These are phyloP conservation scores for Epinephelus lanceolatus DNA, from an alignment of 2,113 vertebrate genomes.

Conservation along the genomic window DNA sequence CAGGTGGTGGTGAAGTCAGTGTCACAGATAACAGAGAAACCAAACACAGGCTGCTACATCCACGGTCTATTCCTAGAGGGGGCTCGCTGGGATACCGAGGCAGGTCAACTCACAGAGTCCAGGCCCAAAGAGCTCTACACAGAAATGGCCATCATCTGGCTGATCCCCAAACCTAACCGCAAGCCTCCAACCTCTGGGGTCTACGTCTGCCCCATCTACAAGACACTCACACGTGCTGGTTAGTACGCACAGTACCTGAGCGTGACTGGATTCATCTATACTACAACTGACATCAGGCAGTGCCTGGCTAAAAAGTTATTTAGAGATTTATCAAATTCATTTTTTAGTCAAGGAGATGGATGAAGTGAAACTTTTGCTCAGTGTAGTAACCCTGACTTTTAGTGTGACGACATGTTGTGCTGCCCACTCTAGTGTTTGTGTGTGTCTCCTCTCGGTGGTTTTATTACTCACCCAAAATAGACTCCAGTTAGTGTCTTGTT, in stretches of 20 bases:
- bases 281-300: not conserved
- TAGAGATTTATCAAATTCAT: not conserved
- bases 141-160: constrained; percentile 91
- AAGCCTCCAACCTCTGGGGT: constrained; percentile 76
- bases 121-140: constrained; percentile 92
- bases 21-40: constrained; percentile 80
- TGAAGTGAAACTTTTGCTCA: not conserved
- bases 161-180: constrained; percentile 86
- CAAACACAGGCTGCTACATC: constrained; percentile 88
- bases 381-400: constrained; percentile 6
- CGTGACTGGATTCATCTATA: not conserved
- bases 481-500: constrained; percentile 73
- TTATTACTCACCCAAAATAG: constrained; percentile 80
- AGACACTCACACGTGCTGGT: constrained; percentile 93
- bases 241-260: constrained; percentile 36
- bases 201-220: constrained; percentile 94
- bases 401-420: not conserved
- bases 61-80: constrained; percentile 92
- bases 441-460: constrained; percentile 54
- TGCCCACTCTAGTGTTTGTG: constrained; percentile 44
- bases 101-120: constrained; percentile 82
- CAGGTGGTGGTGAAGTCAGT: constrained; percentile 84
- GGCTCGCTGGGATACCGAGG: constrained; percentile 86
- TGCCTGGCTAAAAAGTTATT: not conserved
- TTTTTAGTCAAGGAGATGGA: not conserved